Evolutionary conservation across 92 coral and sea anemone genomes (phyloP).

Genomic region (Actinostola sp.): DNA sequence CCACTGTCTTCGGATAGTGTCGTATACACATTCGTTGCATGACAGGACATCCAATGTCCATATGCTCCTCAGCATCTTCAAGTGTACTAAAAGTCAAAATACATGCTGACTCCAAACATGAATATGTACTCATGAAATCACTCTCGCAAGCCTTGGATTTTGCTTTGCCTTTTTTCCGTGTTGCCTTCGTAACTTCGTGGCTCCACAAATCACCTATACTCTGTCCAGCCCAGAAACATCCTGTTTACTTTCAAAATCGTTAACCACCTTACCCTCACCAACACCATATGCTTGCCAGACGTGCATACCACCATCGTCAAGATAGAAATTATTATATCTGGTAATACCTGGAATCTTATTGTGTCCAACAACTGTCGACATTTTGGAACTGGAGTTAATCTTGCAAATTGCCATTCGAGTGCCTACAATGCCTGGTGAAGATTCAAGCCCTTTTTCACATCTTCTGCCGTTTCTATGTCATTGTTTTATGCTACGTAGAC

Average conservation of each 20-base stretch:
- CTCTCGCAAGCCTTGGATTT: constrained; percentile 4
- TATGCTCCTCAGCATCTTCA: constrained; percentile 48
- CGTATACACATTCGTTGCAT: constrained; percentile 45
- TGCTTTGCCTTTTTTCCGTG: constrained; percentile 14
- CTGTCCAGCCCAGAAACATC: constrained; percentile 43
- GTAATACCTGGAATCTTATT: constrained; percentile 35
- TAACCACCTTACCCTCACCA: constrained; percentile 23
- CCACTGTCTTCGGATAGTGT: constrained; percentile 38
- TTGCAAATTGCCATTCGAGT: constrained; percentile 40
- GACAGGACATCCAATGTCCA: constrained; percentile 35
- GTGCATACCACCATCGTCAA: constrained; percentile 8
- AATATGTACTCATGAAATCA: constrained; percentile 12
- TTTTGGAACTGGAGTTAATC: constrained; percentile 13
- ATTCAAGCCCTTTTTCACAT: constrained; percentile 31
- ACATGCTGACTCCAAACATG: constrained; percentile 47
- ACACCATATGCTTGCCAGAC: constrained; percentile 46
- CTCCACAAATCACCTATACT: constrained; percentile 38
- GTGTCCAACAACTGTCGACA: constrained; percentile 14
- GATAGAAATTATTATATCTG: constrained; percentile 28
- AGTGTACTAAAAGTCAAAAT: constrained; percentile 34
- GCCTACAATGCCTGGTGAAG: constrained; percentile 33
- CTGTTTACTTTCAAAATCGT: constrained; percentile 21
- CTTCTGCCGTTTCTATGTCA: constrained; percentile 25
- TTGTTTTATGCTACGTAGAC: constrained; percentile 35
- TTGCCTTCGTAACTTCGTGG: constrained; percentile 8